Evolutionary conservation across 2,113 vertebrate genomes (phyloP), one percentile per base, ranked within the genome.

Genomic region (Cervus canadensis): DNA sequence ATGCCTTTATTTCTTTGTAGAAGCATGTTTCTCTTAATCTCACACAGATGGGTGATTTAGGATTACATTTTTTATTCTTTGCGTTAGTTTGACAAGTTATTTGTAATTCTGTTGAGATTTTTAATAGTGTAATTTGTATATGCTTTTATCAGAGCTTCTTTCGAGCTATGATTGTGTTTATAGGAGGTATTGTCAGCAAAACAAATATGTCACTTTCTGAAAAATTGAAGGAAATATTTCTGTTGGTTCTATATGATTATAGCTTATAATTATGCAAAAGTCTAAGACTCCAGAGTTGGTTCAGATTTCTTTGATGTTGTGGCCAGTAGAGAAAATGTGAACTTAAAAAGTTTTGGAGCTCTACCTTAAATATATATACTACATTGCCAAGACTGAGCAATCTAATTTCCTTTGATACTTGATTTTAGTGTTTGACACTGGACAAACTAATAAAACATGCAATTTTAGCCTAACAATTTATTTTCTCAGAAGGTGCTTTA

Each of bases 381-480:
- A 74, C 21, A 43, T 57, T 50, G 50, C 83, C 40, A 56, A 30
- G 5, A 6, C 17, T 90, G 62, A 89, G 45, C 50, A 90, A 6
- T 89, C 23, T 78, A 36, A 8, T 92, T 95, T 84, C 91, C 21
- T 95, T 96, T 91, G 54, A 59, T 95, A 56, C 3, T 2, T 91
- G 33, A 54, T 81, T 92, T 93, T 94, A 93, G 86, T 67, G 93
- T 96, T 79, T 82, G 13, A 74, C 17, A 71, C n/a, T 95, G 33
- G n/a, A 59, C 25, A 97, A 81, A 95, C 96, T 94, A 74, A 87
- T 59, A 87, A 91, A 74, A 14, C 43, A 21, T 71, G 45, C 10
- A 79, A 14, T 40, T 95, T 97, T 96, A 95, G 71, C n/a, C 13
- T 93, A 50, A 8, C 52, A 88, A 1, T 84, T 52, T 56, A 82